Evolutionary conservation across 2,797 vertebrate species (phyloP), one percentile per base, ranked within the genome.

Genomic region (Natrix natrix): DNA sequence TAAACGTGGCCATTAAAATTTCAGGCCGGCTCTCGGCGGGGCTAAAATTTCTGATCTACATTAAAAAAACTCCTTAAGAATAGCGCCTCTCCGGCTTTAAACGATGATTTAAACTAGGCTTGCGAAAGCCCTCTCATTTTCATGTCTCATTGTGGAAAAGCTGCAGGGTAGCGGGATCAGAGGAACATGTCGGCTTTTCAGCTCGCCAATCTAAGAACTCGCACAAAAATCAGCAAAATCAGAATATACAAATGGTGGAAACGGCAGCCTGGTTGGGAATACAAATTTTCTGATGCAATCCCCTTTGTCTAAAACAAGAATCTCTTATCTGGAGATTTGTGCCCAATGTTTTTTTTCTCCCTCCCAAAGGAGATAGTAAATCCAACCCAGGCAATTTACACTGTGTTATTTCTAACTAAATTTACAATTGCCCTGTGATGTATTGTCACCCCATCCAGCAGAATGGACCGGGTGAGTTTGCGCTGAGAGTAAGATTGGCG

Each of bases 131-230:
- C 61, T 11, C 63, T 8, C 32, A 2, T 94, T 95, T 93, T 78
- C 24, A 20, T 92, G 59, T 11, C 22, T 3, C 48, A 89, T 89
- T 94, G 95, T 94, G 95, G 95, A 86, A 93, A 93, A 78, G 43
- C 52, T 90, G 55, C 66, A 94, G 90, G 32, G 32, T 24, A 5
- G 28, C 8, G 1, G 22, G 17, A 48, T 24, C 16, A n/a, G 4
- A 26, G 56, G 28, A 43, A 48, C 12, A 26, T 92, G 93, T 59
- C 55, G 0, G 60, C 43, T 0, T 91, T 94, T 91, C 5, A 0
- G 57, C 83, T 24, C 26, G 26, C 16, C 60, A 57, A 11, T 91
- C 37, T 24, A 60, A 63, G 54, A 86, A 63, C 43, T 32, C 78
- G 4, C 57, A 16, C 78, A 92, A 86, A 90, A 93, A 94, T 7